Conservation (phyloP, 2,113 vertebrate species). For the Pygoscelis adeliae region DNA sequence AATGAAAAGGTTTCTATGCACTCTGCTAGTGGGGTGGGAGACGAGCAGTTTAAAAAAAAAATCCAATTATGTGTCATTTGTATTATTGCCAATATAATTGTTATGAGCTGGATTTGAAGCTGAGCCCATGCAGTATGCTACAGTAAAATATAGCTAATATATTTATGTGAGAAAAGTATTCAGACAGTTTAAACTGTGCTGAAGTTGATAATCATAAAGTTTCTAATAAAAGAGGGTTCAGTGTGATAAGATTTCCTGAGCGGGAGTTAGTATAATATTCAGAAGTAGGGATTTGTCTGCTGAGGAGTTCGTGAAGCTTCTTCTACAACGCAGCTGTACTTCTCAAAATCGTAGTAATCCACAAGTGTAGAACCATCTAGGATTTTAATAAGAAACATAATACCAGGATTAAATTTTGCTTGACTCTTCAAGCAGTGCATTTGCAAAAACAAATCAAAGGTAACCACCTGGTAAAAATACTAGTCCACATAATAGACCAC, state of each 20-base stretch:
- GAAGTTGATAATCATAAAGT: constrained; percentile 31
- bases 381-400: constrained; percentile 56
- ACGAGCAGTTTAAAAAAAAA: not conserved
- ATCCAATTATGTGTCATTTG: constrained; percentile 70
- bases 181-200: constrained; percentile 27
- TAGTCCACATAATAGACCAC: not conserved
- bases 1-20: constrained; percentile 12
- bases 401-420: constrained; percentile 49
- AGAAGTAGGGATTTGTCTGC: constrained; percentile 45
- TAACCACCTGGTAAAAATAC: constrained; percentile 6
- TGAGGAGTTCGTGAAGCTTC: not conserved
- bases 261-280: constrained; percentile 14
- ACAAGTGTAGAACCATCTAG: not conserved
- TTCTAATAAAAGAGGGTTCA: constrained; percentile 68
- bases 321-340: not conserved
- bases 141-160: constrained; percentile 69
- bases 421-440: not conserved
- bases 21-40: not conserved
- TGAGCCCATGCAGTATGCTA: constrained; percentile 68
- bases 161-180: constrained; percentile 52
- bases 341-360: constrained; percentile 20
- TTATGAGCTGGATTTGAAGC: constrained; percentile 69
- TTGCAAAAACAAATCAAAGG: constrained; percentile 40
- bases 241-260: constrained; percentile 46
- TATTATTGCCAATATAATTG: constrained; percentile 59